Base-by-base conservation (phyloP, 2,113 vertebrate species). In the Haemorhous mexicanus region DNA sequence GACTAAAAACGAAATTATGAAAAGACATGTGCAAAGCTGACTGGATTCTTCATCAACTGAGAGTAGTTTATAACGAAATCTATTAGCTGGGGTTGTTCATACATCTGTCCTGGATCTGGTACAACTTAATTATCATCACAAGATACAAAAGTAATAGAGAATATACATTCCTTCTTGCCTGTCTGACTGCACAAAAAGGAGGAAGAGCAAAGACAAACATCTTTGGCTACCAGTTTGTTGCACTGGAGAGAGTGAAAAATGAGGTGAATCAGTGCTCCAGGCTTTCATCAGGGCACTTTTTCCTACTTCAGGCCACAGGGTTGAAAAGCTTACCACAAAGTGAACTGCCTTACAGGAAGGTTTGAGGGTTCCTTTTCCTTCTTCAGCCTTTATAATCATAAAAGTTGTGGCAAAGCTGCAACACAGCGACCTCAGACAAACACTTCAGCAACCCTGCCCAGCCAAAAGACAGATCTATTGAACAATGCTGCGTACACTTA, bases 381-480 rank as follows among this genome's bases (percentile, higher is more conserved):
- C 37, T 84, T 83, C 61, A 89, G 52, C 14, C 58, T 69, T 84
- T 70, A 72, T 22, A 23, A 83, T 59, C 64, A 47, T 63, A 46
- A 49, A 84, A 50, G 28, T 37, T 86, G 26, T 17, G 68, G 88
- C 26, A 85, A 55, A 88, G 70, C 59, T 69, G 41, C 37, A 78
- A 75, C 2, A 1, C 44, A 47, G 46, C 80, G 79, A 66, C 73
- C 89, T 76, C 66, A 92, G 50, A 89, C n/a, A 94, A 66, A 80
- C 63, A 43, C 37, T 89, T 69, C 46, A 74, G 82, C 78, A 82
- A 41, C 49, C 53, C 24, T 78, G 77, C 63, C 62, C 78, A 74
- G 91, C 77, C 92, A 64, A 93, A 92, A 44, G 75, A 85, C 67
- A 96, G 83, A 70, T 74, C 50, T 73, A 56, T 50, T 70, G 75